A percentile compares a stretch with the other conserved stretches of the same genome.
Conservation (phyloP, 2,888 invertebrate species). For the Tenodera sinensis region DNA sequence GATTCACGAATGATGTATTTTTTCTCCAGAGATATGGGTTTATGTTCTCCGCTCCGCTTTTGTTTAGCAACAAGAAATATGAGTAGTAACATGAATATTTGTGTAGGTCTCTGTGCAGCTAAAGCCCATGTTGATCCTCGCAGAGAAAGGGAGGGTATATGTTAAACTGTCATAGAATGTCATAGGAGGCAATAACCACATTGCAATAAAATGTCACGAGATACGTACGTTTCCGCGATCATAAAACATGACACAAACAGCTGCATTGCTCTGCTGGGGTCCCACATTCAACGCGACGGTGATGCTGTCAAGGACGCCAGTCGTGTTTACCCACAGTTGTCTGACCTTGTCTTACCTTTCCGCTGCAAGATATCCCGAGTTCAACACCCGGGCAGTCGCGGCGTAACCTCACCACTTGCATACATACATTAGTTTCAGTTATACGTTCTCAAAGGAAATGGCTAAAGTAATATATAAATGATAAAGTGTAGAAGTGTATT, state of each 20-base stretch:
- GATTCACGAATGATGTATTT: too few relatives aligned
- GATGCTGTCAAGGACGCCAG: neutral
- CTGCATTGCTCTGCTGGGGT: neutral
- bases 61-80: too few relatives aligned
- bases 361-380: neutral
- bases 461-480: too few relatives aligned
- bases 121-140: too few relatives aligned
- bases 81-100: too few relatives aligned
- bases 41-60: too few relatives aligned
- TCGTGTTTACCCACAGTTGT: neutral
- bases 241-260: neutral
- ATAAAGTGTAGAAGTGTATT: too few relatives aligned
- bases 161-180: neutral
- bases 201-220: neutral
- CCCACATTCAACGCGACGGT: neutral
- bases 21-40: too few relatives aligned
- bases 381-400: neutral
- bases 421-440: too few relatives aligned
- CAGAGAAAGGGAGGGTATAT: neutral
- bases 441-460: too few relatives aligned
- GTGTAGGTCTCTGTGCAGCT: too few relatives aligned
- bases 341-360: neutral
- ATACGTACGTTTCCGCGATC: neutral
- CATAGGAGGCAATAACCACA: neutral
- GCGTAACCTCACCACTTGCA: neutral